phyloP scores from a whole-genome alignment of 2,113 vertebrate genomes.

The Talpa occidentalis region DNA sequence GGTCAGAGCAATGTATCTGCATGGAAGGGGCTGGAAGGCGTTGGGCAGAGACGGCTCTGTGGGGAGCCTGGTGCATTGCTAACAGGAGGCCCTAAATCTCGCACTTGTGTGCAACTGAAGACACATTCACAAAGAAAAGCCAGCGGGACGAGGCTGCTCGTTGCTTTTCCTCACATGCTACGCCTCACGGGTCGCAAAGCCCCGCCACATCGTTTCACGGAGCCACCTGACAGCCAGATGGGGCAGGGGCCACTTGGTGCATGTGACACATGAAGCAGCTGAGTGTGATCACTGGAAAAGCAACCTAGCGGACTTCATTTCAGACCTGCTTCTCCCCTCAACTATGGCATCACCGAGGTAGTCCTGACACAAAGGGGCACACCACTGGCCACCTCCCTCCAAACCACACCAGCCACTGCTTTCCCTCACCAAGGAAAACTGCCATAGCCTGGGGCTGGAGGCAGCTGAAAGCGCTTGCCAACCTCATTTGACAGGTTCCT shows the following conservation, averaged over 20 bases:
- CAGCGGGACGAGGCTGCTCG: neutral
- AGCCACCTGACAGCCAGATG: neutral
- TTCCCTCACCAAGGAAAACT: neutral
- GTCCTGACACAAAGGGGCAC: neutral
- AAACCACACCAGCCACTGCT: neutral
- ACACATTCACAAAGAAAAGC: neutral
- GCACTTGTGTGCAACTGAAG: neutral
- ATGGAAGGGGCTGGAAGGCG: neutral
- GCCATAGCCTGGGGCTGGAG: neutral
- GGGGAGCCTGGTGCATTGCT: neutral
- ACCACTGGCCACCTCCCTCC: neutral
- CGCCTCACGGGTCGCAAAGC: too few relatives aligned
- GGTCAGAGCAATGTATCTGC: slow-evolving; percentile 27
- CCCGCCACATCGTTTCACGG: neutral
- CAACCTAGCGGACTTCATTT: neutral
- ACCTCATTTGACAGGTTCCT: neutral
- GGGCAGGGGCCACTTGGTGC: neutral
- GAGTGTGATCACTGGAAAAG: neutral
- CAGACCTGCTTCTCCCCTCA: neutral
- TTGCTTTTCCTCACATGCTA: too few relatives aligned
- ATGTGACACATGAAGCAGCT: neutral
- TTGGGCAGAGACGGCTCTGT: neutral
- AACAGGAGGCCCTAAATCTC: neutral
- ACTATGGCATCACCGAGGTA: neutral
- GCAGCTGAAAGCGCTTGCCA: neutral